These are phyloP conservation scores for Eustalomyia histrio DNA, from an alignment of 2,888 invertebrate genomes.

Conservation along the genomic window DNA sequence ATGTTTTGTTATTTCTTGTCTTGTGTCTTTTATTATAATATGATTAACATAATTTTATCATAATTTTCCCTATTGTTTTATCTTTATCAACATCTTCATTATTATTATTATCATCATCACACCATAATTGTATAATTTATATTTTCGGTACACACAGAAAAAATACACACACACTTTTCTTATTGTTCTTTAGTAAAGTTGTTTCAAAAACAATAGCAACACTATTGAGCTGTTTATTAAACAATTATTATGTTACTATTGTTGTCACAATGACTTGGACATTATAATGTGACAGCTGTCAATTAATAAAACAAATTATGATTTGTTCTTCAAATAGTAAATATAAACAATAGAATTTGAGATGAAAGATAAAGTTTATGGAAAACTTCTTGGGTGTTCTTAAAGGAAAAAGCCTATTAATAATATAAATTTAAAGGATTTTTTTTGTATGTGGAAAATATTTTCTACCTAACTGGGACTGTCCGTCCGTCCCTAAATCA, in stretches of 20 bases:
- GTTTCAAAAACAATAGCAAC: neutral
- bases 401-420: neutral
- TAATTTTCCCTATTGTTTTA: conserved; percentile 37
- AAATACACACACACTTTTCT: too few species aligned
- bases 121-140: conserved; percentile 52
- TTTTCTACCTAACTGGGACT: too few species aligned
- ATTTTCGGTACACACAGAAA: neutral
- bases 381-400: neutral
- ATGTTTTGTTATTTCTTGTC: neutral
- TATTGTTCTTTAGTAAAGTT: neutral
- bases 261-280: conserved; percentile 53
- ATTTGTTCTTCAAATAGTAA: conserved; percentile 16
- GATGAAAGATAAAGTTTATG: neutral
- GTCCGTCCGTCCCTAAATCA: too few species aligned
- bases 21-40: conserved; percentile 24
- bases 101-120: conserved; percentile 42
- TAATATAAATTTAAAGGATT: too few species aligned
- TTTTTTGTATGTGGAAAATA: too few species aligned
- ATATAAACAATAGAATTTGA: neutral
- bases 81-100: conserved; percentile 22
- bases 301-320: conserved; percentile 63
- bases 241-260: conserved; percentile 44
- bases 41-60: conserved; percentile 60
- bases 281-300: conserved; percentile 64
- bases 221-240: conserved; percentile 48